These are phyloP conservation scores for Eupithecia inturbata DNA, from an alignment of 2,888 invertebrate genomes.

Conservation along the genomic window DNA sequence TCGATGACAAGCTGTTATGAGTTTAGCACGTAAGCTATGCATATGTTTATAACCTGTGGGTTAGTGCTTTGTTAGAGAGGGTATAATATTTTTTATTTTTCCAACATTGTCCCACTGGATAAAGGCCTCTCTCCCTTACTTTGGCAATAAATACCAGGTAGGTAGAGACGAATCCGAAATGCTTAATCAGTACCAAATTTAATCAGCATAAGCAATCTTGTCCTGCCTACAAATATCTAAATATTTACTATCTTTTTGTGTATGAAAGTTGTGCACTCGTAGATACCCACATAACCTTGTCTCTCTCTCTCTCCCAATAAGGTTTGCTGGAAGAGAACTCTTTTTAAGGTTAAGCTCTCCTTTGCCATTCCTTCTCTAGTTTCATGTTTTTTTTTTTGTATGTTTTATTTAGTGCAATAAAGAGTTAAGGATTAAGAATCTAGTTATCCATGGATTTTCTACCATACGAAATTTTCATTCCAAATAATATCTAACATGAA, in stretches of 20 bases:
- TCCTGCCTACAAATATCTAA: neutral
- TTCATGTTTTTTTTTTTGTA: too few relatives aligned
- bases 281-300: too few relatives aligned
- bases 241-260: too few relatives aligned
- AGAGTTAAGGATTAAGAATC: too few relatives aligned
- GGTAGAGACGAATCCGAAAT: neutral
- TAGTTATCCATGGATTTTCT: neutral
- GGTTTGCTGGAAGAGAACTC: too few relatives aligned
- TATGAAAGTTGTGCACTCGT: too few relatives aligned
- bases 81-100: neutral
- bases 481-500: slow-evolving; percentile 8
- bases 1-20: neutral
- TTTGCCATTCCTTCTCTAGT: too few relatives aligned
- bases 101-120: neutral
- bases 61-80: neutral
- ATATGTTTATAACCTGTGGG: neutral
- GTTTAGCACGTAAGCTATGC: neutral
- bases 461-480: neutral
- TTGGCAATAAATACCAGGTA: neutral
- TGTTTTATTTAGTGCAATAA: too few relatives aligned
- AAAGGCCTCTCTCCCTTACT: neutral
- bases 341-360: too few relatives aligned
- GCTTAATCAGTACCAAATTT: neutral
- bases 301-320: too few relatives aligned
- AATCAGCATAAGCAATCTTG: neutral